Evolutionary conservation across 2,888 invertebrate species (phyloP), one percentile per base, ranked within the genome.

Genomic region (Piscicola geometra): DNA sequence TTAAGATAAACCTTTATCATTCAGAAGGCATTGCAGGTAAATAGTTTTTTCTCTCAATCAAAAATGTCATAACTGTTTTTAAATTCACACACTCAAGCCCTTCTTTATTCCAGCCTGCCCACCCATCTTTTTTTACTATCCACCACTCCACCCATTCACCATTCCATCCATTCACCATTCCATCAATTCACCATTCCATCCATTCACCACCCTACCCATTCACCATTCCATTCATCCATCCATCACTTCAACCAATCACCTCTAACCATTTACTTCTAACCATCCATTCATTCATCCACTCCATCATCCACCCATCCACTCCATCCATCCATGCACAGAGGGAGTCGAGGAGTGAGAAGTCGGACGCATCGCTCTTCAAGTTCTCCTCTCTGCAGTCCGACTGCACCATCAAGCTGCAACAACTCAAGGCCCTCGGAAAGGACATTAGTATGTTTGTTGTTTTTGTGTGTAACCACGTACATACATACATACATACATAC

Each of bases 311-410:
- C 41, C 5, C 41, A 41, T 41, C 41, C 41, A 41, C 15, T 15
- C 5, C 41, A 5, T 15, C 21, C n/a, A 56, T 21, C n/a, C 9
- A 18, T 25, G 41, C 64, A 33, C 73, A 73, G 28, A 73, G 73
- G 33, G 73, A 73, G 32, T 33, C 64, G 25, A 73, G 52, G 35
- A 52, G 47, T 33, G 73, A 73, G 33, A 73, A 52, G 35, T 73
- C 73, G 1, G 73, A 73, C n/a, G 60, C 73, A 1, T 73, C 73
- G 3, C 73, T 73, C 2, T 73, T 73, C 64, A 73, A 64, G 73
- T 73, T 73, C 36, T 73, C 73, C 15, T 73, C 73, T 3, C 60
- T 73, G 33, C 73, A 73, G 36, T 73, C 60, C 3, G 73, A 73
- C 30, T 73, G 73, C 35, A 25, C 56, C n/a, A 41, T 32, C 60